A percentile compares a stretch with the other conserved stretches of the same genome.
phyloP scores from a whole-genome alignment of 2,797 vertebrate species.

The Champsocephalus esox region DNA sequence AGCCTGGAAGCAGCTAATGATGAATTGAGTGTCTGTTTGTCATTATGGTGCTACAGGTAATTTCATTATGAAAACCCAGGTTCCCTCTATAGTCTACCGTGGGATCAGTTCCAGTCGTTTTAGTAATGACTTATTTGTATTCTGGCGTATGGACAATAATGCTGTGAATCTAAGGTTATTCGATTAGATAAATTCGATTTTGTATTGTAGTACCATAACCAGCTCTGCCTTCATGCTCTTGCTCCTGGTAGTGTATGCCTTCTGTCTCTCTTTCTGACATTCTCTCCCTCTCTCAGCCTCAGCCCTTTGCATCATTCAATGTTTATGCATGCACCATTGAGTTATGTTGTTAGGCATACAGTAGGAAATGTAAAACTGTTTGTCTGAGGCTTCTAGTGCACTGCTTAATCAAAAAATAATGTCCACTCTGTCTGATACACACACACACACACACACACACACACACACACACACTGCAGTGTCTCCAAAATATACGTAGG shows the following conservation, averaged over 20 bases:
- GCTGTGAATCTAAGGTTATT: constrained; percentile 26
- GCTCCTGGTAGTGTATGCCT: constrained; percentile 29
- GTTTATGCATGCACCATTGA: constrained; percentile 61
- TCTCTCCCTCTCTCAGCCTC: background rate
- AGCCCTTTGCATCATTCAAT: constrained; percentile 47
- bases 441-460: background rate
- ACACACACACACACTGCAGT: background rate
- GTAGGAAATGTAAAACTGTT: constrained; percentile 56
- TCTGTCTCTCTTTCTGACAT: background rate
- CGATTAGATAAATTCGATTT: constrained; percentile 40
- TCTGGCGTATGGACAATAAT: constrained; percentile 2
- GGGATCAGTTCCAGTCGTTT: constrained; percentile 23
- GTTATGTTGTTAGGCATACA: constrained; percentile 49
- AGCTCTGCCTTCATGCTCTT: constrained; percentile 32
- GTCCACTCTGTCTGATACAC: constrained; percentile 27
- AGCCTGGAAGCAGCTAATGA: constrained; percentile 21
- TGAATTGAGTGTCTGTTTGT: constrained; percentile 23
- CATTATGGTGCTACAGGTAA: constrained; percentile 20
- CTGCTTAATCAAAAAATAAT: constrained; percentile 50
- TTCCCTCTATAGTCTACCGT: background rate
- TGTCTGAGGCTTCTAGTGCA: constrained; percentile 42
- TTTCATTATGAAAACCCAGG: constrained; percentile 30
- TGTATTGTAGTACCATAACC: constrained; percentile 15
- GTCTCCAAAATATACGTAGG: constrained; percentile 8
- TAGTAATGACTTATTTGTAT: constrained; percentile 30